phyloP scores from a whole-genome alignment of 2,113 vertebrate genomes.

The Rattus norvegicus region GRCr8 NC_086032.1:34065501-34066000 shows the following conservation, averaged over 20 bases:
- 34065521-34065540: slow-evolving; percentile 69
- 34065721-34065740: neutral
- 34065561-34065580: slow-evolving; percentile 51
- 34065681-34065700: neutral
- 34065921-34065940: no score
- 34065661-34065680: neutral
- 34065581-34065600: slow-evolving; percentile 39
- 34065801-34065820: neutral
- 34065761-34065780: neutral
- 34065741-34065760: neutral
- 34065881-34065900: no score
- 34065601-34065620: slow-evolving; percentile 32
- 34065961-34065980: no score
- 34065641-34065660: neutral
- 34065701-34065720: no score
- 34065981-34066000: no score
- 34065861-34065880: slow-evolving; percentile 16
- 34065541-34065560: slow-evolving; percentile 44
- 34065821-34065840: slow-evolving; percentile 1
- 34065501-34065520: slow-evolving; percentile 63
- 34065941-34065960: no score
- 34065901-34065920: no score
- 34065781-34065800: neutral
- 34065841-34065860: neutral
- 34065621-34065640: slow-evolving; percentile 23